Percentiles rank a stretch among this genome's conserved stretches.
Evolutionary conservation across 1,140 invertebrate species (phyloP).

Genomic region (Drosophila lowei): DNA sequence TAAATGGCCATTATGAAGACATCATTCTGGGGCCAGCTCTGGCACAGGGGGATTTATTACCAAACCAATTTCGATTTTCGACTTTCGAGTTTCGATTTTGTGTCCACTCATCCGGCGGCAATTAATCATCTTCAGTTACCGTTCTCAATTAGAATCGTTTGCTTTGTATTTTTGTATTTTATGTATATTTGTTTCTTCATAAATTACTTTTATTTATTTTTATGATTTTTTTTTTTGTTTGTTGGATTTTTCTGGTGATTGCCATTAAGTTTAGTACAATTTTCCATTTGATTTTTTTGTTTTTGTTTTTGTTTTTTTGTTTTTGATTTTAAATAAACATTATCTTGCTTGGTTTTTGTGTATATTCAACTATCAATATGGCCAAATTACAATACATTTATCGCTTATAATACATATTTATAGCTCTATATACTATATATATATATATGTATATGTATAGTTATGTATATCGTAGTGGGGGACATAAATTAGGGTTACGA

Average conservation of each 20-base stretch:
- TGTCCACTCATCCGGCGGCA: slow-evolving; percentile 70
- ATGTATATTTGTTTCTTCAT: slow-evolving; percentile 73
- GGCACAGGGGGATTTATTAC: slow-evolving; percentile 40
- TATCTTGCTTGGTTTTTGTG: slow-evolving; percentile 57
- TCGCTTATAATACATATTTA: slow-evolving; percentile 67
- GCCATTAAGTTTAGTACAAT: slow-evolving; percentile 79
- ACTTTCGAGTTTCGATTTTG: slow-evolving; percentile 43
- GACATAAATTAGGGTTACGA: slow-evolving; percentile 72
- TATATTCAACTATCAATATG: slow-evolving; percentile 83
- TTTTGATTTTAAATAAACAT: slow-evolving; percentile 62
- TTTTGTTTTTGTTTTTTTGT: slow-evolving; percentile 21
- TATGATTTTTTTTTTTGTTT: slow-evolving; percentile 61
- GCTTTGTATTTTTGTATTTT: slow-evolving; percentile 57
- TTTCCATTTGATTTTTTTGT: slow-evolving; percentile 48
- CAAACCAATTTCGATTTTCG: slow-evolving; percentile 57
- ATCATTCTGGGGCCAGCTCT: slow-evolving; percentile 37
- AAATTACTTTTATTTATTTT: slow-evolving; percentile 82
- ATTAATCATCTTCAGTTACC: slow-evolving; percentile 77
- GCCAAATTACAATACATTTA: slow-evolving; percentile 82
- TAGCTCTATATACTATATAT: slow-evolving; percentile 41
- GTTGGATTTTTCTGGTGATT: slow-evolving; percentile 75
- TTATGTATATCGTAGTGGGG: slow-evolving; percentile 47
- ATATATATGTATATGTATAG: slow-evolving; percentile 45
- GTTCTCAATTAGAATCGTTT: slow-evolving; percentile 69
- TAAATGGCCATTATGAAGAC: slow-evolving; percentile 77